These are phyloP conservation scores for Microplitis mediator DNA, from an alignment of 1,140 invertebrate species.

Conservation along the genomic window DNA sequence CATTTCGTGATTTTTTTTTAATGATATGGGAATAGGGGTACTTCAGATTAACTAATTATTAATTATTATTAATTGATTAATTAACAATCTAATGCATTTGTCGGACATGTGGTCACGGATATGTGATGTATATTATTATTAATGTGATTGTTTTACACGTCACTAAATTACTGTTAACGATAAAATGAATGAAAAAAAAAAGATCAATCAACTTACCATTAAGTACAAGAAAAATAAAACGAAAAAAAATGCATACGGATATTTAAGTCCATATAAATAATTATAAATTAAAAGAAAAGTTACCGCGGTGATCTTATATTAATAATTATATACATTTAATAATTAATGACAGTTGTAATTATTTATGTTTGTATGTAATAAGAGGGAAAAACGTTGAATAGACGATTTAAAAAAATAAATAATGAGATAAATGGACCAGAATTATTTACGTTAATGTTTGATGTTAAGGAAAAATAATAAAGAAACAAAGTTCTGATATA, in stretches of 20 bases:
- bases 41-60: not conserved
- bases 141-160: not conserved
- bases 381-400: not conserved
- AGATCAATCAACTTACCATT: constrained; percentile 1
- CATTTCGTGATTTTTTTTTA: not conserved
- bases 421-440: constrained; percentile 15
- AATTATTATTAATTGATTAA: not conserved
- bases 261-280: not conserved
- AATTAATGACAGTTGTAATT: not conserved
- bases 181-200: not conserved
- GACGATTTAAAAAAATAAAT: not conserved
- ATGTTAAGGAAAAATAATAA: not conserved
- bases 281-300: not conserved
- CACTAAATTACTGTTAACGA: no score
- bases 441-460: constrained; percentile 1
- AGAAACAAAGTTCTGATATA: constrained; percentile 3
- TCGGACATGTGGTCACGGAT: not conserved
- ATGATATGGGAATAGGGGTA: not conserved
- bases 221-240: not conserved
- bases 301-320: constrained; percentile 4
- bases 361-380: not conserved
- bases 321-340: constrained; percentile 1
- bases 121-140: not conserved
- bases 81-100: not conserved
- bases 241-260: not conserved